Base-by-base conservation (phyloP, 2,888 invertebrate genomes). In the Myopa testacea region DNA sequence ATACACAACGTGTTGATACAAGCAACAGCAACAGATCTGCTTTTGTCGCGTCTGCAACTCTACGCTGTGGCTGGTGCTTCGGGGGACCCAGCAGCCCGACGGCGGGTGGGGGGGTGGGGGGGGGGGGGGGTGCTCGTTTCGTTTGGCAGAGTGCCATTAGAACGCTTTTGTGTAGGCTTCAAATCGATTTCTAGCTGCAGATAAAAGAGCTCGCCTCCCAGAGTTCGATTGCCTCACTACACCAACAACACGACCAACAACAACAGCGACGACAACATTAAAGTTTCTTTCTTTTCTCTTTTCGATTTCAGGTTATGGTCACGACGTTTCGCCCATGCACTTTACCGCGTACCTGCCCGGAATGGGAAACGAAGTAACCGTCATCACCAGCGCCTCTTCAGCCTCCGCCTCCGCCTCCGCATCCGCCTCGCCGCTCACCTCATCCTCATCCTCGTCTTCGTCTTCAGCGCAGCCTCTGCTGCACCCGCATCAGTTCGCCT, bases 321-420 rank as follows among this genome's bases (percentile, higher is more conserved):
- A 94, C 89, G 94, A 95, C 90, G 91, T 94, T 89, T 93, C 93
- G 89, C 93, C 94, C 90, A 92, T 94, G 87, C 94, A 93, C 90
- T 94, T 94, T 91, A 93, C 94, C 85, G 93, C 94, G 85, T 94
- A 93, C 91, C 92, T 94, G 88, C 93, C 94, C 85, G 90, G 92
- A 83, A 90, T 89, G 85, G 90, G 90, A 81, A 90, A 91, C 87
- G 93, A 93, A 90, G 92, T 92, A 89, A 92, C 91, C 75, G 87
- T 89, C 65, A 88, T 90, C 82, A 83, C 81, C 58, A 89, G 86
- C 87, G 86, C 86, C 86, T 83, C 81, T 84, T 78, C 82, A 83
- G 72, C 83, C 82, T 79, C 83, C 77, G 80, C 82, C 71, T 82
- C 84, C 67, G 38, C 67, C 19, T 19, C 68, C 16, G 80, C 86